Conservation (phyloP, 2,888 invertebrate species). For the Chymomyza procnemis region DNA sequence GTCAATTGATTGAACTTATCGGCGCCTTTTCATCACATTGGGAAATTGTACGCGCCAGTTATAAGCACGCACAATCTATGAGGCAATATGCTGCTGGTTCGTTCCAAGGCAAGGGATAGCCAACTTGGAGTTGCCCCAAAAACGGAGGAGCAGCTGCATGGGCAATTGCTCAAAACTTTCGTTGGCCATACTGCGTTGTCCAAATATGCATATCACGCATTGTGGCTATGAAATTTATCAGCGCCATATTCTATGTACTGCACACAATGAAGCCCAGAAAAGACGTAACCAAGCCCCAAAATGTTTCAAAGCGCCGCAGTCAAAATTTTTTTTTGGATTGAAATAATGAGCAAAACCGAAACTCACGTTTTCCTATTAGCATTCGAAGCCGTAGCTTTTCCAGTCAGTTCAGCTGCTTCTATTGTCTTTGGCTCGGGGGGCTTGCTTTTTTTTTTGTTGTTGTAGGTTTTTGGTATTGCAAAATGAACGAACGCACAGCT, state of each 20-base stretch:
- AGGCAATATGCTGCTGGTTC: background rate
- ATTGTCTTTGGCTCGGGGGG: background rate
- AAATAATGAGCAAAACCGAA: constrained; percentile 61
- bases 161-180: constrained; percentile 37
- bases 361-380: constrained; percentile 67
- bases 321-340: constrained; percentile 36
- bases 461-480: background rate
- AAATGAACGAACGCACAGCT: background rate
- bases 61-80: constrained; percentile 25
- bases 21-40: constrained; percentile 8
- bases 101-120: background rate
- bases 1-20: constrained; percentile 9
- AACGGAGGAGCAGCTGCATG: background rate
- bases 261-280: background rate
- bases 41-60: constrained; percentile 31
- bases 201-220: constrained; percentile 59
- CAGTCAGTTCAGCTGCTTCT: constrained; percentile 7
- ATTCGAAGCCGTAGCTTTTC: constrained; percentile 36
- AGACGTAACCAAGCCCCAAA: constrained; percentile 5
- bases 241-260: constrained; percentile 38
- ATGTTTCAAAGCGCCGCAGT: constrained; percentile 30
- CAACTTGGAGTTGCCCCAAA: background rate
- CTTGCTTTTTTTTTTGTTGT: background rate
- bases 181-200: background rate
- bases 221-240: constrained; percentile 53